A percentile compares a stretch with the other conserved stretches of the same genome.
Conservation (phyloP, 2,797 vertebrate species). For the Cirrhinus mrigala region DNA sequence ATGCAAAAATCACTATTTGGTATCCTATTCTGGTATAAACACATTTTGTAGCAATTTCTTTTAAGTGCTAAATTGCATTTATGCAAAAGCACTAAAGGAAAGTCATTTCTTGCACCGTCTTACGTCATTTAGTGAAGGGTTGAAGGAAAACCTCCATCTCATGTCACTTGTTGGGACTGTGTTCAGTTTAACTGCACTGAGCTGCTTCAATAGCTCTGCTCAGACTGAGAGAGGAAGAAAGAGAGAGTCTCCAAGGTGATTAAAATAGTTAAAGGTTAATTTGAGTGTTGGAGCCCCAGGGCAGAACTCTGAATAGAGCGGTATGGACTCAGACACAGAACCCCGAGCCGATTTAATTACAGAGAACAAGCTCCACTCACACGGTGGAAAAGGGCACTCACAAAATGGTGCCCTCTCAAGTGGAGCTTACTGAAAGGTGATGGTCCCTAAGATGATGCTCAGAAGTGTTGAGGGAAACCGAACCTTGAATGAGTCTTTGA, state of each 20-base stretch:
- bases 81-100: conserved; percentile 1
- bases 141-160: conserved; percentile 14
- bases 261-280: conserved; percentile 79
- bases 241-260: conserved; percentile 61
- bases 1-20: background rate
- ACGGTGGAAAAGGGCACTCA: conserved; percentile 43
- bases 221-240: conserved; percentile 5
- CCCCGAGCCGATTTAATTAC: conserved; percentile 54
- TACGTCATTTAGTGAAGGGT: conserved; percentile 20
- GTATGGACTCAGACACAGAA: conserved; percentile 45
- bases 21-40: background rate
- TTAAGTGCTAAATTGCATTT: background rate
- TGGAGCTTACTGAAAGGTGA: conserved; percentile 39
- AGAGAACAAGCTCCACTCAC: conserved; percentile 46
- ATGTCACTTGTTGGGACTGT: background rate
- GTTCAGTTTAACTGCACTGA: conserved; percentile 28
- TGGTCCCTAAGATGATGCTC: conserved; percentile 28
- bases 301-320: conserved; percentile 50
- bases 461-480: conserved; percentile 22
- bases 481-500: conserved; percentile 26
- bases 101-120: conserved; percentile 13
- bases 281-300: conserved; percentile 72
- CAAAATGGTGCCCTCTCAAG: conserved; percentile 39
- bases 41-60: background rate
- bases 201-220: conserved; percentile 15